Evolutionary conservation across 2,113 vertebrate genomes (phyloP).

Genomic region (Cinclus cinclus): DNA sequence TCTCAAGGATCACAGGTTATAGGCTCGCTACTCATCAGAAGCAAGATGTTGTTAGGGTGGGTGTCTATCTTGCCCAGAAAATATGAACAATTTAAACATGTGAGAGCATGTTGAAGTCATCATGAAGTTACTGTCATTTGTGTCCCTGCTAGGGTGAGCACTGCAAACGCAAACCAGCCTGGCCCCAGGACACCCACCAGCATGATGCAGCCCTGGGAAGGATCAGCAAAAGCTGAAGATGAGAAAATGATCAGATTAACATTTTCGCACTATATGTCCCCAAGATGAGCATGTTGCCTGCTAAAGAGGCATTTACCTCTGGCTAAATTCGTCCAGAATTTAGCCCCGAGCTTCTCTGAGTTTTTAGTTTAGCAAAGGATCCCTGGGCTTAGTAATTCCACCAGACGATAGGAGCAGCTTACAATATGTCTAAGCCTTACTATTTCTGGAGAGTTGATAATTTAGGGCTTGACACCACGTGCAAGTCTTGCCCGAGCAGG

Average conservation of each 20-base stretch:
- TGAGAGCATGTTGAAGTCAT: not conserved
- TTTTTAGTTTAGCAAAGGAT: not conserved
- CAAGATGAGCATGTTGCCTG: not conserved
- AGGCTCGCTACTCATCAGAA: not conserved
- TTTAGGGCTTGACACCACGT: not conserved
- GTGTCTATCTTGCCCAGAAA: not conserved
- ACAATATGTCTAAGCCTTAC: not conserved
- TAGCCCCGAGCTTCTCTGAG: not conserved
- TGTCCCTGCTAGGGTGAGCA: not conserved
- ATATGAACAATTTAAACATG: not conserved
- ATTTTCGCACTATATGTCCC: not conserved
- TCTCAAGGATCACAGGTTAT: not conserved
- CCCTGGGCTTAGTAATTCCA: not conserved
- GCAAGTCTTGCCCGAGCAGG: conserved; percentile 20
- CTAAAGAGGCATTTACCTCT: not conserved
- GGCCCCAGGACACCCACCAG: not conserved
- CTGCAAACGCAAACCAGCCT: not conserved
- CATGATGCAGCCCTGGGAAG: not conserved
- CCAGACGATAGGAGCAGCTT: not conserved
- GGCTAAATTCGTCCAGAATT: not conserved
- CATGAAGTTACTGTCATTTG: not conserved
- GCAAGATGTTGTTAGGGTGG: not conserved
- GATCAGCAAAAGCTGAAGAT: not conserved
- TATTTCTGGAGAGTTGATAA: conserved; percentile 13
- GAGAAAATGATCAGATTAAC: not conserved